These are phyloP conservation scores for Geodia barretti DNA, from an alignment of 37 sponge, comb jelly and placozoan genomes.

Conservation along the genomic window DNA sequence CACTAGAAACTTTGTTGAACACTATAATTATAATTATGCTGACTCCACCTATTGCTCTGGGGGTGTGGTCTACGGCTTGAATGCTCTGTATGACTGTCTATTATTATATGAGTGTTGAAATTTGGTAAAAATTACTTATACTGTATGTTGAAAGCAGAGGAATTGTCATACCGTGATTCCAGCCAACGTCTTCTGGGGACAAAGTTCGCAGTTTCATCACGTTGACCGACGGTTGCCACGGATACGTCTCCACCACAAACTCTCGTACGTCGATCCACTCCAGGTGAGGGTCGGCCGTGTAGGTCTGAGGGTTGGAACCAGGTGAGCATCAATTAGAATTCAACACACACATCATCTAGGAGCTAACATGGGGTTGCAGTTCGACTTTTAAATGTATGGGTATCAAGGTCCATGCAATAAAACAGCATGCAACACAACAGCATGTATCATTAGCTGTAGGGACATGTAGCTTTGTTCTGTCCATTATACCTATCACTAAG, in stretches of 20 bases:
- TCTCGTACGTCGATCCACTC: conserved; percentile 80
- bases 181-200: conserved; percentile 78
- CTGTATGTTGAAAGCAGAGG: neutral
- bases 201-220: conserved; percentile 64
- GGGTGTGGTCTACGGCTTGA: too few species aligned
- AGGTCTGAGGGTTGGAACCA: conserved; percentile 34
- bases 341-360: neutral
- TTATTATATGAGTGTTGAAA: too few species aligned
- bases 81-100: too few species aligned
- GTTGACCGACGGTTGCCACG: conserved; percentile 54
- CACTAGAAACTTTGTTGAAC: too few species aligned
- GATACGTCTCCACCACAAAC: conserved; percentile 77
- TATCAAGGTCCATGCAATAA: too few species aligned
- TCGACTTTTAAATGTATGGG: neutral
- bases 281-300: conserved; percentile 55
- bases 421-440: too few species aligned
- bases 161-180: conserved; percentile 63
- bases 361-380: neutral
- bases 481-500: too few species aligned
- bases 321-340: neutral
- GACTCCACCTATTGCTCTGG: too few species aligned
- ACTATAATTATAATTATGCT: too few species aligned
- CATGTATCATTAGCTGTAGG: too few species aligned
- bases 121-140: too few species aligned
- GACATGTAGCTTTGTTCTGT: too few species aligned